A percentile compares a stretch with the other conserved stretches of the same genome.
These are phyloP conservation scores for Antheraea yamamai DNA, from an alignment of 2,888 invertebrate genomes.

Conservation along the genomic window DNA sequence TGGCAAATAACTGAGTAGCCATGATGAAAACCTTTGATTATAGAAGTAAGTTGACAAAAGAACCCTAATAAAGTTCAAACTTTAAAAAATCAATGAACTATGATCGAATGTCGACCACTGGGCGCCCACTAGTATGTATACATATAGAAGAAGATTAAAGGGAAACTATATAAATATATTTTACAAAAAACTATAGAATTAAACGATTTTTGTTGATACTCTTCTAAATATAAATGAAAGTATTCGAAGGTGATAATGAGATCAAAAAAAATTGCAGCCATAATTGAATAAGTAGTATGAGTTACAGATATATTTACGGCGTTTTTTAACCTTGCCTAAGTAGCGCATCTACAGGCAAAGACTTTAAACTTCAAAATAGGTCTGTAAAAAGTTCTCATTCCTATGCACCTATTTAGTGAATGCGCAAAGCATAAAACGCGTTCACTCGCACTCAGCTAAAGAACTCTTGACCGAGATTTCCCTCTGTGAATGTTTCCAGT, in stretches of 20 bases:
- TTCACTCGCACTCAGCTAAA: conserved; percentile 1
- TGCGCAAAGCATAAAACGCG: not conserved
- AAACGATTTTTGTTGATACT: not conserved
- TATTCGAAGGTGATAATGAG: not conserved
- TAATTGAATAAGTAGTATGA: not conserved
- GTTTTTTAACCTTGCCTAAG: not conserved
- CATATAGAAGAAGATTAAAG: too few species aligned
- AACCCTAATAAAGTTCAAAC: too few species aligned
- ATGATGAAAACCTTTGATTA: too few species aligned
- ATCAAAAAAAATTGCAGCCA: not conserved
- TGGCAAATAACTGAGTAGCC: too few species aligned
- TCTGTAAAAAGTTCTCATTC: not conserved
- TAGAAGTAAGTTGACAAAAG: too few species aligned
- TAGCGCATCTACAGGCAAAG: not conserved
- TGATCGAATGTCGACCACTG: too few species aligned
- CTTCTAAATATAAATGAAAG: not conserved
- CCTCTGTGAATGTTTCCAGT: not conserved
- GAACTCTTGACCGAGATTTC: conserved; percentile 4
- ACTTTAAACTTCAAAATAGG: not conserved
- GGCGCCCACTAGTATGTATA: too few species aligned
- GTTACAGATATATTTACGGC: too few species aligned
- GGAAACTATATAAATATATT: not conserved
- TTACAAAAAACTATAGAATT: not conserved
- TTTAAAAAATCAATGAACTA: too few species aligned
- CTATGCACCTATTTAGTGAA: not conserved